Evolutionary conservation across 1,140 invertebrate species (phyloP), one percentile per base, ranked within the genome.

Genomic region (Drosophila busckii): DNA sequence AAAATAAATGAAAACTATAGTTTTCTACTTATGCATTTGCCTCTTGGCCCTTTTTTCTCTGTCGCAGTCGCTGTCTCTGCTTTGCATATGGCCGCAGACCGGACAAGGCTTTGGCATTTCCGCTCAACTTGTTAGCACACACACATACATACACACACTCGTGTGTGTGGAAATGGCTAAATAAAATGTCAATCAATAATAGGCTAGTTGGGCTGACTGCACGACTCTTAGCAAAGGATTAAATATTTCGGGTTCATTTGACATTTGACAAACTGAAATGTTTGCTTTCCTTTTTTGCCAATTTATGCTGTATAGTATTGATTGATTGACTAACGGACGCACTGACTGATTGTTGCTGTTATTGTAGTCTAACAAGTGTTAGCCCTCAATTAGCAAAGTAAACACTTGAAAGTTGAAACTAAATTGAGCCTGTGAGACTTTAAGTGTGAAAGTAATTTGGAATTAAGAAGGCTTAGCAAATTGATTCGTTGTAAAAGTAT

Each of bases 121-220:
- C 73, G 69, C 56, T 56, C 46, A 80, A 63, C 62, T 70, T 70
- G 61, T 41, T 65, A 29, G 40, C 49, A 50, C 32, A n/a, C n/a
- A n/a, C 34, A 10, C 41, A 41, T 34, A 55, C 41, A 17, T 41
- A n/a, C 61, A 41, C 34, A 28, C 41, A 41, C 41, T 20, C 38
- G 23, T 29, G 35, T 70, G 49, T 50, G 38, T 23, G 56, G 69
- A 73, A 82, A 73, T 66, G 35, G 64, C 54, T 55, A 59, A 75
- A 70, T 82, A 73, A 76, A 76, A 76, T 48, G 62, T 15, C 62
- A 56, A 82, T 82, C 75, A 80, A 80, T 82, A 80, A 82, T 59
- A 69, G 15, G 23, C 25, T 29, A 20, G 17, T 31, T 25, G n/a
- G 17, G 31, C 40, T 16, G 10, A 13, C 17, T 52, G 56, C 46